A percentile compares a stretch with the other conserved stretches of the same genome.
Conservation (phyloP, 2,797 vertebrate genomes). For the Aplochiton taeniatus region DNA sequence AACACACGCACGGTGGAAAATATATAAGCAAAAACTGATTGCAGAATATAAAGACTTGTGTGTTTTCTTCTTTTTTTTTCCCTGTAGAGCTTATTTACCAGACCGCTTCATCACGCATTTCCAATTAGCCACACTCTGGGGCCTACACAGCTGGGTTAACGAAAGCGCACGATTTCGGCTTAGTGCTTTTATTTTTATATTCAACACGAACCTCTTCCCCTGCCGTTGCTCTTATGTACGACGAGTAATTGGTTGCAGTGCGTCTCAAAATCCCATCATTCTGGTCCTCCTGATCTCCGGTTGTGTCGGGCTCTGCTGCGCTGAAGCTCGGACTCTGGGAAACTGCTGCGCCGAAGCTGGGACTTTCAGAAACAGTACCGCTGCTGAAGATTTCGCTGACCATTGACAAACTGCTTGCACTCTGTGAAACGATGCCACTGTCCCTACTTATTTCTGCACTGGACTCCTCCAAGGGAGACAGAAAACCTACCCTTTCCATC, state of each 20-base stretch:
- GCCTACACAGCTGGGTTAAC: background rate
- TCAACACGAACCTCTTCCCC: constrained; percentile 76
- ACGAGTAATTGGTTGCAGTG: constrained; percentile 75
- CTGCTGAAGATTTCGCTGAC: constrained; percentile 79
- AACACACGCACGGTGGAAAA: background rate
- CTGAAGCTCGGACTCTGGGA: constrained; percentile 63
- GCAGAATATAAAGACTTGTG: background rate
- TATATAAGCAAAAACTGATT: background rate
- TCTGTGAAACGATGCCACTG: constrained; percentile 93
- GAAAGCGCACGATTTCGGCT: background rate
- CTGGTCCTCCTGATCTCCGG: constrained; percentile 50
- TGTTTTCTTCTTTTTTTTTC: constrained; percentile 48
- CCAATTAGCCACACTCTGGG: constrained; percentile 39
- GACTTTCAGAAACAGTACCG: constrained; percentile 88
- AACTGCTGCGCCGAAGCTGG: constrained; percentile 81
- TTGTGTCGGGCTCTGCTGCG: constrained; percentile 45
- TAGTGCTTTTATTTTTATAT: background rate
- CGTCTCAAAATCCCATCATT: constrained; percentile 69
- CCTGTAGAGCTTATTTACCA: background rate
- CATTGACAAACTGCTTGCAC: constrained; percentile 88
- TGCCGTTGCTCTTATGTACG: constrained; percentile 78
- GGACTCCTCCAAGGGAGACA: constrained; percentile 74
- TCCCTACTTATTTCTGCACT: constrained; percentile 79
- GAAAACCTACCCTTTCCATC: constrained; percentile 69
- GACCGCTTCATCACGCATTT: constrained; percentile 38